Conservation (phyloP, 2,888 invertebrate species). For the Synanthedon vespiformis region DNA sequence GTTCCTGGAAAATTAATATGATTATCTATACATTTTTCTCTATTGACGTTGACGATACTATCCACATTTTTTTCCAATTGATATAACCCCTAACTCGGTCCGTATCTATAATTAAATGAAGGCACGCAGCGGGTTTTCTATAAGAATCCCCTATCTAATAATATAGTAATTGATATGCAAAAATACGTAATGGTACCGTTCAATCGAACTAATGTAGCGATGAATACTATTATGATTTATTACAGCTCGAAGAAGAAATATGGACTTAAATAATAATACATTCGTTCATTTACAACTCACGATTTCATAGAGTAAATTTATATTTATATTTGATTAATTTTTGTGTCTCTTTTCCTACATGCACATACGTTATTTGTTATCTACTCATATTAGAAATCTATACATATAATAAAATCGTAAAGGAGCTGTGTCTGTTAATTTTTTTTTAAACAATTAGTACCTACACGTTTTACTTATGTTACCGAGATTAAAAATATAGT, state of each 20-base stretch:
- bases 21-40: no score
- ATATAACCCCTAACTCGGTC: background rate
- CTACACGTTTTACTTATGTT: no score
- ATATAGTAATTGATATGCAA: conserved; percentile 58
- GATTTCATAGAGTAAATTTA: background rate
- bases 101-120: background rate
- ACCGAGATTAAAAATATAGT: no score
- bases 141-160: conserved; percentile 15
- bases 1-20: no score
- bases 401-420: no score
- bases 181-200: conserved; percentile 62
- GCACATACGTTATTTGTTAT: no score
- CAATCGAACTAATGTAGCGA: conserved; percentile 63
- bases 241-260: conserved; percentile 60
- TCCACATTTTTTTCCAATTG: background rate
- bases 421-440: no score
- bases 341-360: no score
- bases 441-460: no score
- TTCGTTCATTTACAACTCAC: background rate
- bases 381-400: no score
- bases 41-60: no score
- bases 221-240: conserved; percentile 60
- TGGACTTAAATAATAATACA: conserved; percentile 49
- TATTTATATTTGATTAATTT: no score
- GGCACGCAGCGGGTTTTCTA: conserved; percentile 1